Conservation (phyloP, 2,888 invertebrate genomes). For the Himalopsyche anomala region DNA sequence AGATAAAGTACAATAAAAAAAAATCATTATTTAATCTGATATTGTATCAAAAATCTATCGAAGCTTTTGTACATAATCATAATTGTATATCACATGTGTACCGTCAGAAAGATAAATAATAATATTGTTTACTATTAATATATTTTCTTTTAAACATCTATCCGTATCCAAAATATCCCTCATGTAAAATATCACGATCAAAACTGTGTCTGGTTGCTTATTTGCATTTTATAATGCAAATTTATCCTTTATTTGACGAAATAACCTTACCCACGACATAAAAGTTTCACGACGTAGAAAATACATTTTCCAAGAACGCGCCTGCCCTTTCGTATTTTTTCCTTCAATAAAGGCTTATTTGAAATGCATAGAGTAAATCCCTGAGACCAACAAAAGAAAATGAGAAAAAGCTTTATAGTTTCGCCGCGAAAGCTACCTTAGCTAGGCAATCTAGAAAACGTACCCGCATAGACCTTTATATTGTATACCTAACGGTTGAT, state of each 20-base stretch:
- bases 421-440: slow-evolving; percentile 58
- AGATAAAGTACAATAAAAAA: too few relatives aligned
- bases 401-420: slow-evolving; percentile 65
- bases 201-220: not conserved
- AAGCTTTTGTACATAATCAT: too few relatives aligned
- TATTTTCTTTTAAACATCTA: too few relatives aligned
- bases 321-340: slow-evolving; percentile 42
- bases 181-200: not conserved
- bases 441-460: slow-evolving; percentile 62
- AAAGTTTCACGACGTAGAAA: slow-evolving; percentile 12
- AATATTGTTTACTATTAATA: too few relatives aligned
- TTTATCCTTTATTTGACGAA: slow-evolving; percentile 23
- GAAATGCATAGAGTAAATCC: slow-evolving; percentile 65
- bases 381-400: slow-evolving; percentile 63
- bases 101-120: too few relatives aligned
- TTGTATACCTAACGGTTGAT: not conserved
- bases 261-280: slow-evolving; percentile 3
- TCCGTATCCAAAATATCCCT: too few relatives aligned
- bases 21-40: too few relatives aligned
- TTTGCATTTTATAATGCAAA: slow-evolving; percentile 26
- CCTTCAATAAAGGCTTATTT: slow-evolving; percentile 60
- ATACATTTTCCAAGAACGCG: slow-evolving; percentile 22
- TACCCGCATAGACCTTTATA: too few relatives aligned
- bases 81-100: too few relatives aligned
- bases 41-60: too few relatives aligned